Evolutionary conservation across 1,140 invertebrate species (phyloP).

Genomic region (Neodiprion pinetum): DNA sequence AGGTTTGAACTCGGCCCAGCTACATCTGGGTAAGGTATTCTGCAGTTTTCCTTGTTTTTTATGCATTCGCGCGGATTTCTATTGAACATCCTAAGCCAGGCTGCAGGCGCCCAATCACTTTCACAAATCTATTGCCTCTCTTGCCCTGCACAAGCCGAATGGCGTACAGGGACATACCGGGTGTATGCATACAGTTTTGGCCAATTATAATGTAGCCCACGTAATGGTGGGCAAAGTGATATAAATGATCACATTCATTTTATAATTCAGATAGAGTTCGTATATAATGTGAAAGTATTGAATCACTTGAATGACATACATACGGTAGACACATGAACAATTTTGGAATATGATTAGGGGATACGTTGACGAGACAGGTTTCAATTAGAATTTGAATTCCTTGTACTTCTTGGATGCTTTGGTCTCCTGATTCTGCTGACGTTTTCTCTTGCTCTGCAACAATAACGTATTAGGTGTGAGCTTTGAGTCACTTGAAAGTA

Average conservation of each 20-base stretch:
- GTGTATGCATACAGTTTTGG: too few species aligned
- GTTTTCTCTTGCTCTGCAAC: slow-evolving; percentile 88
- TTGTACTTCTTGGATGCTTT: slow-evolving; percentile 96
- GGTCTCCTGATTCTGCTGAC: slow-evolving; percentile 86
- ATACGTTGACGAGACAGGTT: not conserved
- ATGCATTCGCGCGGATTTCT: too few species aligned
- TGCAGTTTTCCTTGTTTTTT: too few species aligned
- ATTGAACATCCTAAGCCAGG: too few species aligned
- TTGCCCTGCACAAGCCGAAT: too few species aligned
- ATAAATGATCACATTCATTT: not conserved
- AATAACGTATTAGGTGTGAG: slow-evolving; percentile 26
- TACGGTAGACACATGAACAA: not conserved
- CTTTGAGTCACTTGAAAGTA: slow-evolving; percentile 19
- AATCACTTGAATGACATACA: not conserved
- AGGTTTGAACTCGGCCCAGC: too few species aligned
- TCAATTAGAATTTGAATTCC: slow-evolving; percentile 93
- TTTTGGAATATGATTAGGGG: not conserved
- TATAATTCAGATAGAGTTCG: not conserved
- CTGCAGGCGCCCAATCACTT: too few species aligned
- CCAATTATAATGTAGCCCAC: too few species aligned
- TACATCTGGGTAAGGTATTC: too few species aligned
- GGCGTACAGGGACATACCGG: too few species aligned
- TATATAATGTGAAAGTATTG: not conserved
- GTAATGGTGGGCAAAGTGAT: not conserved
- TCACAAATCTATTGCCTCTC: too few species aligned